These are phyloP conservation scores for Heliocidaris tuberculata DNA, from an alignment of 35 echinoderm and acorn worm species.

Conservation along the genomic window DNA sequence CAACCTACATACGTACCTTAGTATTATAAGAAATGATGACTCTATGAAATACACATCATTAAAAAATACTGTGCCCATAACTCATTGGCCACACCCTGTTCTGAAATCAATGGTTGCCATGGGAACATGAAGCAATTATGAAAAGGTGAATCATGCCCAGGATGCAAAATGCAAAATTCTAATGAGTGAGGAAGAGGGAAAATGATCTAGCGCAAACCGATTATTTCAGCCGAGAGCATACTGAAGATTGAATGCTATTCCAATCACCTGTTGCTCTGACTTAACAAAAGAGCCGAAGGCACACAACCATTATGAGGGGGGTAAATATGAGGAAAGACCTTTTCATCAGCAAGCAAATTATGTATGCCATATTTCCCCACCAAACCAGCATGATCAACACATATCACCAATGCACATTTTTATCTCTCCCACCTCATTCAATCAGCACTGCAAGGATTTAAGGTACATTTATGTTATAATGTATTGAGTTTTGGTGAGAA, in stretches of 20 bases:
- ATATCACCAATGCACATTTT: neutral
- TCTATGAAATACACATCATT: neutral
- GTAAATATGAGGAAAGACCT: neutral
- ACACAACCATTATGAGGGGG: neutral
- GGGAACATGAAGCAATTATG: neutral
- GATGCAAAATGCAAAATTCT: neutral
- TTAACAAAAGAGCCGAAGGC: neutral
- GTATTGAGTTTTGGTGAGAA: too few species aligned
- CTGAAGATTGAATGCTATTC: neutral
- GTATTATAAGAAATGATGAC: too few species aligned
- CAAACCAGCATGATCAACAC: neutral
- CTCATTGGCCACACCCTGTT: neutral
- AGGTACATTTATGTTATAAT: too few species aligned
- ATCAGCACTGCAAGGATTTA: neutral
- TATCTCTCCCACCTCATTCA: neutral
- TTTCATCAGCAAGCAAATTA: neutral
- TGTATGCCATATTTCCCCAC: neutral
- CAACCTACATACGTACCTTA: too few species aligned
- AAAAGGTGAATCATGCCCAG: neutral
- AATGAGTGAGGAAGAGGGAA: neutral
- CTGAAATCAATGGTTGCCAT: slow-evolving; percentile 10
- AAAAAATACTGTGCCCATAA: neutral
- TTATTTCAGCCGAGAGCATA: neutral
- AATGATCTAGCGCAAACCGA: neutral
- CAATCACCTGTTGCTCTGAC: neutral